Evolutionary conservation across 1,140 invertebrate species (phyloP).

Genomic region (Platyscapa corneri): DNA sequence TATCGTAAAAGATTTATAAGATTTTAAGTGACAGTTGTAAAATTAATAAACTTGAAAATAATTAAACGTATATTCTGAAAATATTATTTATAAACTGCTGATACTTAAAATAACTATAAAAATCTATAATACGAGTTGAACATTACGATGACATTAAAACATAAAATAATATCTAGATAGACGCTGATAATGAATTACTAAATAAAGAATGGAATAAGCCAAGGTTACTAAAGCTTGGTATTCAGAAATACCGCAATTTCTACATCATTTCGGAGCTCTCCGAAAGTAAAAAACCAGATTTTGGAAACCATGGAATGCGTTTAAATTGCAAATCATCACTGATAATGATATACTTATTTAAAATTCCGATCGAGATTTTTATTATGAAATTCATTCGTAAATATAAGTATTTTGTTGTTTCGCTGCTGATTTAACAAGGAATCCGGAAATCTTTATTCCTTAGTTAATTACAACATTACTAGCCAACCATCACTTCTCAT

Average conservation of each 20-base stretch:
- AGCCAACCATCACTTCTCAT: neutral
- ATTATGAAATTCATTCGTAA: neutral
- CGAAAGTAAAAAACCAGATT: neutral
- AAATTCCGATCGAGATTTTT: conserved; percentile 31
- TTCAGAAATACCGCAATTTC: neutral
- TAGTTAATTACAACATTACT: conserved; percentile 17
- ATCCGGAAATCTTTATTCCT: conserved; percentile 19
- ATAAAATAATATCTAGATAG: neutral
- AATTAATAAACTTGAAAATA: too few species aligned
- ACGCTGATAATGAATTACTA: neutral
- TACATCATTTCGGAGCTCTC: neutral
- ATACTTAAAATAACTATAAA: neutral
- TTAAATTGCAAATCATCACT: conserved; percentile 36
- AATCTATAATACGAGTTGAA: neutral
- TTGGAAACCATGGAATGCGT: neutral
- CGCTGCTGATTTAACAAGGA: conserved; percentile 8
- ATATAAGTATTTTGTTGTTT: neutral
- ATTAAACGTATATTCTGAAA: too few species aligned
- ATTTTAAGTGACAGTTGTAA: too few species aligned
- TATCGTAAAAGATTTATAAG: neutral
- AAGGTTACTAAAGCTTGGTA: neutral
- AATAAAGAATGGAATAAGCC: neutral
- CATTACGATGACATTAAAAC: neutral
- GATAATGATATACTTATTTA: conserved; percentile 18
- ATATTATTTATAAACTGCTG: too few species aligned